phyloP scores from a whole-genome alignment of 2,888 invertebrate species.

The Leptinotarsa tumamoca region DNA sequence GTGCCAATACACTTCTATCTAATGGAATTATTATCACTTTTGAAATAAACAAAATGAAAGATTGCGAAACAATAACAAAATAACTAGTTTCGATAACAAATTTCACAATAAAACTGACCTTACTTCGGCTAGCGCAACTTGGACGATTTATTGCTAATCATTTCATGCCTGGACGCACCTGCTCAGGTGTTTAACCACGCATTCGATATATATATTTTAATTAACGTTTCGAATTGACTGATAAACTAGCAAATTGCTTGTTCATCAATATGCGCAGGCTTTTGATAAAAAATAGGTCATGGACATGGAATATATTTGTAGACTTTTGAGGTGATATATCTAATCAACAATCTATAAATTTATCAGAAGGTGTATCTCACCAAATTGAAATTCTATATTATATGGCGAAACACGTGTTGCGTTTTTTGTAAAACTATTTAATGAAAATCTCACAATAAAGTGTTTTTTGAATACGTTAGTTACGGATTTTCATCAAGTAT shows the following conservation, averaged over 20 bases:
- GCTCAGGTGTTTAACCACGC: not conserved
- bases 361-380: no score
- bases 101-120: not conserved
- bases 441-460: no score
- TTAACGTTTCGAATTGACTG: not conserved
- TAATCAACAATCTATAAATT: no score
- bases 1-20: no score
- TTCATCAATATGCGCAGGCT: not conserved
- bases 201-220: not conserved
- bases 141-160: not conserved
- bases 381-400: no score
- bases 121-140: not conserved
- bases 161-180: not conserved
- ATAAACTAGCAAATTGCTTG: not conserved
- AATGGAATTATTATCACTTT: no score
- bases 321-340: no score
- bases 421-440: no score
- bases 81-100: not conserved
- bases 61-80: not conserved
- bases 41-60: not conserved
- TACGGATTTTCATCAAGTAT: no score
- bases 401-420: no score
- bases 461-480: no score
- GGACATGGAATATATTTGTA: not conserved
- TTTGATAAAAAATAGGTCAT: constrained; percentile 3